Evolutionary conservation across 2,888 invertebrate genomes (phyloP).

Genomic region (Adelphocoris suturalis): DNA sequence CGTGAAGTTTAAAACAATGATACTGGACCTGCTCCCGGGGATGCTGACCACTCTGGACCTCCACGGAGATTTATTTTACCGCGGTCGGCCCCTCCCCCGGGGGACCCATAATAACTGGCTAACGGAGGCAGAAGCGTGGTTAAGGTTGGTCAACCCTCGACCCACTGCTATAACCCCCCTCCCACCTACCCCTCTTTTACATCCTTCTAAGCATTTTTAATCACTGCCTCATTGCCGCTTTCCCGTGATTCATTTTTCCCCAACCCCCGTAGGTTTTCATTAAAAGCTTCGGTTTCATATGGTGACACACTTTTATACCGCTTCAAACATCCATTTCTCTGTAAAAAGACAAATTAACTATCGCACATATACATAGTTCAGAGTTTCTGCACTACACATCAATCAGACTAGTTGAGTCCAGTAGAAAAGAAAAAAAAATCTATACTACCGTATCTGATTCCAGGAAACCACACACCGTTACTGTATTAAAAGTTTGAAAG

Average conservation of each 20-base stretch:
- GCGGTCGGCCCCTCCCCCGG: conserved; percentile 58
- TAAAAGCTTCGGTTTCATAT: conserved; percentile 33
- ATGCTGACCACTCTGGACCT: conserved; percentile 64
- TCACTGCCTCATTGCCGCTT: conserved; percentile 53
- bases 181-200: neutral
- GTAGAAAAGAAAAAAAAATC: no score
- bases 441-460: no score
- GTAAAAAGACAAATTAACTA: neutral
- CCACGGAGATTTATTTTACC: conserved; percentile 69
- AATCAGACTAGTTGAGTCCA: no score
- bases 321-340: neutral
- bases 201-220: conserved; percentile 52
- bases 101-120: conserved; percentile 62
- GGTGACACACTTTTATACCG: neutral
- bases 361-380: no score
- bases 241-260: conserved; percentile 33
- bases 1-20: conserved; percentile 67
- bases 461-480: no score
- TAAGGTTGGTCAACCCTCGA: conserved; percentile 53
- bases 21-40: conserved; percentile 64
- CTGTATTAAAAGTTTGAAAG: no score
- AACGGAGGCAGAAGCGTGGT: conserved; percentile 66
- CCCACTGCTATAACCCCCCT: conserved; percentile 23
- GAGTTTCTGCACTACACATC: no score
- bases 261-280: neutral